Evolutionary conservation across 2,113 vertebrate species (phyloP).

Genomic region (Engystomops pustulosus): DNA sequence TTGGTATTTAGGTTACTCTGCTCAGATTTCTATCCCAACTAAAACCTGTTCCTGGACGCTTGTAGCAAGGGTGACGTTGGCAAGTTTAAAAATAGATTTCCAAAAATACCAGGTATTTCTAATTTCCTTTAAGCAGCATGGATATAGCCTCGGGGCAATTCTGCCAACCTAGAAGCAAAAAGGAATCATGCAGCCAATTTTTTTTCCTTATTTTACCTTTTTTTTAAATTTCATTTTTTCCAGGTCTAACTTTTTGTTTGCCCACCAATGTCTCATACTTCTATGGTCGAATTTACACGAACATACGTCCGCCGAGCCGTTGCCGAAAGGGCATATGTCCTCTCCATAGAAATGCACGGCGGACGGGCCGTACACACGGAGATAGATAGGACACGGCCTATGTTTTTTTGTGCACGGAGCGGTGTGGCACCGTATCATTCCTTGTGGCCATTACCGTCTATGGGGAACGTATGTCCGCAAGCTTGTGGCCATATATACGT

Average conservation of each 20-base stretch:
- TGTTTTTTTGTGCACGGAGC: too few relatives aligned
- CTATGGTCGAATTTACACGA: too few relatives aligned
- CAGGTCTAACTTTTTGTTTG: not conserved
- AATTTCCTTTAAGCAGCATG: not conserved
- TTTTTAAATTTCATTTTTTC: not conserved
- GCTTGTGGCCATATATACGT: too few relatives aligned
- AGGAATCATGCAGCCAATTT: not conserved
- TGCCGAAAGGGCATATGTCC: too few relatives aligned
- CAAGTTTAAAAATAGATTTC: not conserved
- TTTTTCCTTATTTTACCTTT: not conserved
- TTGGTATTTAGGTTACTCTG: not conserved
- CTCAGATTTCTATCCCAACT: not conserved
- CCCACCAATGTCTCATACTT: too few relatives aligned
- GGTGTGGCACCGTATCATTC: too few relatives aligned
- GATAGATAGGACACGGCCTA: too few relatives aligned
- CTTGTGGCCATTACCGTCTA: too few relatives aligned
- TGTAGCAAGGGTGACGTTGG: not conserved
- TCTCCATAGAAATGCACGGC: too few relatives aligned
- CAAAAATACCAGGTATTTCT: slow-evolving; percentile 17
- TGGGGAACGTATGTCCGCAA: too few relatives aligned
- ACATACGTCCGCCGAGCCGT: too few relatives aligned
- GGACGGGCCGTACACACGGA: too few relatives aligned
- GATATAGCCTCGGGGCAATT: not conserved
- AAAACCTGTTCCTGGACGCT: not conserved
- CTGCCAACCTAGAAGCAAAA: not conserved